phyloP scores from a whole-genome alignment of 2,113 vertebrate species.

The Cyrtonyx montezumae region DNA sequence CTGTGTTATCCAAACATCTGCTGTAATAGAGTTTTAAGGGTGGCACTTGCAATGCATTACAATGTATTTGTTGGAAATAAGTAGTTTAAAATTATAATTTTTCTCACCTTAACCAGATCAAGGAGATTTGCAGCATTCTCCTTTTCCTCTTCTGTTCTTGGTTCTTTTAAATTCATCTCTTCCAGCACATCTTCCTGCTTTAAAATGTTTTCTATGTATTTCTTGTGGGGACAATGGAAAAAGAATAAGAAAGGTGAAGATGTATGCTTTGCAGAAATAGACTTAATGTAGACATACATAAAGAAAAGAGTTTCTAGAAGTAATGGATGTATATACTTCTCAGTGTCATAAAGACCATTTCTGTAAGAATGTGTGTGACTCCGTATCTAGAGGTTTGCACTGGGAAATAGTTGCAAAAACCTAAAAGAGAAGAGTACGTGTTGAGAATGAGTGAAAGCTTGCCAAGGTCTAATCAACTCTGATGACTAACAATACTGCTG shows the following conservation, averaged over 20 bases:
- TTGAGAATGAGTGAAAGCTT: neutral
- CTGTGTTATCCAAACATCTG: neutral
- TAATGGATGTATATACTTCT: neutral
- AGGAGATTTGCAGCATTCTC: slow-evolving; percentile 79
- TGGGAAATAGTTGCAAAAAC: neutral
- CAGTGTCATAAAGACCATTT: neutral
- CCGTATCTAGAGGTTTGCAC: neutral
- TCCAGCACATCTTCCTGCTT: slow-evolving; percentile 78
- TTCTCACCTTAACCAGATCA: slow-evolving; percentile 80
- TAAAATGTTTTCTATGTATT: slow-evolving; percentile 85
- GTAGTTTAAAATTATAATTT: neutral
- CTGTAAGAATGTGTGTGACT: neutral
- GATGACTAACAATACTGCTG: neutral
- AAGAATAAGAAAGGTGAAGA: neutral
- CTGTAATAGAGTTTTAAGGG: neutral
- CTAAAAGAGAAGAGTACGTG: neutral
- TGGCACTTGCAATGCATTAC: neutral
- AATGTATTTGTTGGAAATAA: neutral
- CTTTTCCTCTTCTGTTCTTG: slow-evolving; percentile 80
- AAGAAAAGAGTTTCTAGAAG: neutral
- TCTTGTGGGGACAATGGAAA: slow-evolving; percentile 68
- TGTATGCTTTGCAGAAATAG: neutral
- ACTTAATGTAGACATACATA: neutral
- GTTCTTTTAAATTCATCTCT: slow-evolving; percentile 84
- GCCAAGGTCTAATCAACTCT: neutral